Base-by-base conservation (phyloP, 2,888 invertebrate species). In the Archips xylosteana region DNA sequence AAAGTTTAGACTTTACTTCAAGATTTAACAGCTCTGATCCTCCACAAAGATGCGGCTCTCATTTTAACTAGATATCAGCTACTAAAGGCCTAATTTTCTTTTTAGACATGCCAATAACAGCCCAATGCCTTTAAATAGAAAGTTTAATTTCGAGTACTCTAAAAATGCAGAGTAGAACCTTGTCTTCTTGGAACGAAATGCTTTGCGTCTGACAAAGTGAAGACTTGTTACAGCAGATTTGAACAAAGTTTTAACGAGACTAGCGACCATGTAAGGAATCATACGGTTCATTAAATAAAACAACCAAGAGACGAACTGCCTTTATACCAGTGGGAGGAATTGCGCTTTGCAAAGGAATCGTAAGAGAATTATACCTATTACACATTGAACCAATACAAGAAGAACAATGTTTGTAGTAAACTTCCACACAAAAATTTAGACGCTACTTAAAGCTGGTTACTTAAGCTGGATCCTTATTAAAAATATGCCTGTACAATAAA, bases 161-260 rank as follows among this genome's bases (percentile, higher is more conserved):
- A 57, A 57, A 32, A 57, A 57, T 12, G 57, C 32, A 32, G 12
- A n/a, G 3, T 60, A n/a, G 34, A 34, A 32, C 13, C 47, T 47
- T 32, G 47, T 23, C 59, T 60, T 32, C 60, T 65, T 39, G 49
- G 15, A 66, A 64, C 42, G 13, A 73, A 76, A 78, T 75, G 74
- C 77, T 75, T 62, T 70, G 75, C 59, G 59, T 59, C 70, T 67
- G 71, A 71, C 75, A 72, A 65, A 70, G 74, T 70, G 61, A 70
- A 68, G 70, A 75, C 76, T 77, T 79, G 75, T 78, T 81, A 79
- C 78, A 75, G 57, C 60, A 54, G 75, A 76, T 79, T 79, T 76
- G 69, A 75, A 74, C 76, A 75, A 82, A 83, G 77, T 85, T 85
- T 82, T 83, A 83, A 83, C 77, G 79, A 84, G 80, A 76, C 76